Conservation (phyloP, 2,888 invertebrate species). For the Stratiomys singularior region DNA sequence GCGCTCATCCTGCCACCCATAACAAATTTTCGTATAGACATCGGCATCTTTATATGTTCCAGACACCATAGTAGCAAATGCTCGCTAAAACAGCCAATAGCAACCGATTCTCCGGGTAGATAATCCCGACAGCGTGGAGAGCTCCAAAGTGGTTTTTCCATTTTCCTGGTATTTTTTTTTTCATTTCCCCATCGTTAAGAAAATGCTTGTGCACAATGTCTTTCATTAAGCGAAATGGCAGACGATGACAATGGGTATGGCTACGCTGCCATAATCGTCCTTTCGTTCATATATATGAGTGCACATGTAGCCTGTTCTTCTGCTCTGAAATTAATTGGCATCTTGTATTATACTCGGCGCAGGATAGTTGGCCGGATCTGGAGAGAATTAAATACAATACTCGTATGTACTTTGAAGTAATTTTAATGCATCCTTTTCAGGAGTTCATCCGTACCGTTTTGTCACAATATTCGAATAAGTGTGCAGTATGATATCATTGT, state of each 20-base stretch:
- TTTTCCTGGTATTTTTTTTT: slow-evolving; percentile 6
- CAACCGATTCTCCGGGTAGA: slow-evolving; percentile 18
- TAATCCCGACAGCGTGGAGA: slow-evolving; percentile 27
- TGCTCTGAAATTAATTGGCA: slow-evolving; percentile 12
- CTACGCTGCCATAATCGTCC: background rate
- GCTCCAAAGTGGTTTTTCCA: slow-evolving; percentile 20
- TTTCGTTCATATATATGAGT: background rate
- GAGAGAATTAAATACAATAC: too few species aligned
- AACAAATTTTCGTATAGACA: slow-evolving; percentile 8
- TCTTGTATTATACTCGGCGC: background rate
- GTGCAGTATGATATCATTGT: slow-evolving; percentile 24
- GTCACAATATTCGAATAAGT: background rate
- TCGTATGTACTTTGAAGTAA: background rate
- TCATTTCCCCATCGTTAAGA: slow-evolving; percentile 1
- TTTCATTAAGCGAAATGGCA: slow-evolving; percentile 41
- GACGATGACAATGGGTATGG: slow-evolving; percentile 27
- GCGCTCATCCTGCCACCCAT: background rate
- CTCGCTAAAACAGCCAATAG: slow-evolving; percentile 29
- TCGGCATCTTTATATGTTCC: slow-evolving; percentile 17
- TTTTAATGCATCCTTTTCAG: slow-evolving; percentile 14
- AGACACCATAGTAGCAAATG: slow-evolving; percentile 37
- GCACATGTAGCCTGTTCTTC: slow-evolving; percentile 6
- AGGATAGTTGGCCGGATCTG: background rate
- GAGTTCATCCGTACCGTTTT: background rate
- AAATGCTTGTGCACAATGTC: slow-evolving; percentile 36